Evolutionary conservation across 2,113 vertebrate species (phyloP), one percentile per base, ranked within the genome.

Genomic region (Zosterops lateralis): DNA sequence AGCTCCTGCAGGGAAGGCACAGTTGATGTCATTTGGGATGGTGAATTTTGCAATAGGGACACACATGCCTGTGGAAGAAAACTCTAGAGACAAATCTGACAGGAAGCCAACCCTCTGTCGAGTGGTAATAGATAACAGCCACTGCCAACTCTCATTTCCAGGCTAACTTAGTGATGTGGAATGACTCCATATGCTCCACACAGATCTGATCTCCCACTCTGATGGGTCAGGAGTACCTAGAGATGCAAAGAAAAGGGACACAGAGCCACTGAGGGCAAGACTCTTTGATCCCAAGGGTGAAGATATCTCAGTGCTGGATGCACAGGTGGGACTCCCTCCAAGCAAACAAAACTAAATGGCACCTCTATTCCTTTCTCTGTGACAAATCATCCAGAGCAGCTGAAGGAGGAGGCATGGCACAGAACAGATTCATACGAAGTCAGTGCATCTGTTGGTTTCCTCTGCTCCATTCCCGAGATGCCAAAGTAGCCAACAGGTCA

Each of bases 141-240:
- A 80, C 89, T 95, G 95, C 94, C 95, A 96, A 7, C 40, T 95
- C 86, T 93, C 94, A 96, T 86, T 94, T 95, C 88, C 84, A 95
- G 93, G 85, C 92, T 95, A 78, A 86, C 83, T 78, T 93, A 95
- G 90, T 86, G 91, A 95, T 88, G 93, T 94, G 93, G 93, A 97
- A 96, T 95, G 90, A 80, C 75, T 97, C 93, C 94, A 75, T 94
- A 96, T 96, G 95, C 48, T 95, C 79, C 78, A 50, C 74, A 71
- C 56, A 92, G 87, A 80, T 32, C 82, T 36, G 79, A 48, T 84
- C 83, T 88, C 91, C 73, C 72, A 26, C 45, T 86, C 45, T 2
- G 0, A 28, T 67, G 86, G 92, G 85, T 90, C 92, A 91, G 36
- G 42, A 90, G 61, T 51, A 78, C 72, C 56, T 42, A 53, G 51